These are phyloP conservation scores for Pseudochirops corinnae DNA, from an alignment of 2,797 vertebrate species.

Conservation along the genomic window DNA sequence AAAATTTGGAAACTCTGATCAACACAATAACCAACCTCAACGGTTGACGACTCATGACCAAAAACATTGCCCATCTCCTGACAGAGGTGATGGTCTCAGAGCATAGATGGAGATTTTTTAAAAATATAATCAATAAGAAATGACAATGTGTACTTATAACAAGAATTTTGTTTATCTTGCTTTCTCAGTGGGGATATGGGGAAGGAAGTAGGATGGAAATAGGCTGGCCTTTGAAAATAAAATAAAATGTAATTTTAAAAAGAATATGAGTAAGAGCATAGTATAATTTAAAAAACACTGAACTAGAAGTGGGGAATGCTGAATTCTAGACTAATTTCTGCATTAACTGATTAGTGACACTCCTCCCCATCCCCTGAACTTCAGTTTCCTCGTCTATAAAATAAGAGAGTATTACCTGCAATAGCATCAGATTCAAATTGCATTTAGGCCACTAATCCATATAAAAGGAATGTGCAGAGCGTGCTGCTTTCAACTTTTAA, in stretches of 20 bases:
- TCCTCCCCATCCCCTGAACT: not conserved
- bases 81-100: not conserved
- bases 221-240: not conserved
- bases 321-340: not conserved
- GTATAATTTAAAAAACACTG: not conserved
- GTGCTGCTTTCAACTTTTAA: not conserved
- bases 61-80: not conserved
- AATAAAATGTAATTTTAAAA: not conserved
- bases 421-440: not conserved
- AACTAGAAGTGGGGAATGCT: not conserved
- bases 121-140: not conserved
- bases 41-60: not conserved
- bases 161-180: not conserved
- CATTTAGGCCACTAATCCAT: not conserved
- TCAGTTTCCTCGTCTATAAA: not conserved
- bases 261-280: not conserved
- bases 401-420: not conserved
- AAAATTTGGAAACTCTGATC: not conserved
- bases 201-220: not conserved
- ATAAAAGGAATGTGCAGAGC: not conserved
- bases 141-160: not conserved
- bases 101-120: not conserved
- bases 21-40: not conserved
- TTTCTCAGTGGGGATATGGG: not conserved
- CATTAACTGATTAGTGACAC: not conserved